Evolutionary conservation across 2,888 invertebrate species (phyloP), one percentile per base, ranked within the genome.

Genomic region (Apocheima hispidaria): DNA sequence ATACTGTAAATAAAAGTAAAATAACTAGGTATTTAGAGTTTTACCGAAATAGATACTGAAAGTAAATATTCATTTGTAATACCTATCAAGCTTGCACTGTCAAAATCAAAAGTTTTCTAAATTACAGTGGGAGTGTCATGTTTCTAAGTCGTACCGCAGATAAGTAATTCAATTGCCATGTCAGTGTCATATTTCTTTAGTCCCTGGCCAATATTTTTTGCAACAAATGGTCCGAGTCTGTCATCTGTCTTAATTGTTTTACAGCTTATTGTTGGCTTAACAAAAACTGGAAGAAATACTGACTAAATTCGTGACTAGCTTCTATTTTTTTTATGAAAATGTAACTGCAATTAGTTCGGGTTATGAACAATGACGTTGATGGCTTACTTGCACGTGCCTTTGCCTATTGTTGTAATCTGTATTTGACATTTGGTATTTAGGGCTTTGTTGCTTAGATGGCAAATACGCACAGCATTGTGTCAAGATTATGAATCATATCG

Each of bases 161-260:
- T 40, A 65, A 69, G 63, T 67, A 68, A 65, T 72, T 70, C 72
- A 75, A 78, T 74, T 74, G 71, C 77, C 75, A 76, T 79, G 81
- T 82, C 82, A 83, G 85, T 82, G 81, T 87, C 82, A 79, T 82
- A 80, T 84, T 83, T 78, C 78, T 72, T 71, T 73, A 75, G 79
- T 81, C 82, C 81, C 84, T 81, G 82, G 83, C 80, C 78, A 77
- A 75, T 63, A 72, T 84, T 86, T 87, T 89, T 90, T 89, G 78
- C 77, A 55, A 38, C 72, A 76, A 80, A 78, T 78, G 76, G 78
- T 61, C 67, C 60, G 68, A 73, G 68, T 78, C 76, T 80, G 83
- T 85, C 87, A 81, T 87, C 83, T 78, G 83, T 83, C 83, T 84
- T 85, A 85, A 88, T 90, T 87, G 83, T 85, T 81, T 86, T 81